Percentiles rank a stretch among this genome's conserved stretches.
Conservation (phyloP, 2,888 invertebrate genomes). For the Cataglyphis cursor region DNA sequence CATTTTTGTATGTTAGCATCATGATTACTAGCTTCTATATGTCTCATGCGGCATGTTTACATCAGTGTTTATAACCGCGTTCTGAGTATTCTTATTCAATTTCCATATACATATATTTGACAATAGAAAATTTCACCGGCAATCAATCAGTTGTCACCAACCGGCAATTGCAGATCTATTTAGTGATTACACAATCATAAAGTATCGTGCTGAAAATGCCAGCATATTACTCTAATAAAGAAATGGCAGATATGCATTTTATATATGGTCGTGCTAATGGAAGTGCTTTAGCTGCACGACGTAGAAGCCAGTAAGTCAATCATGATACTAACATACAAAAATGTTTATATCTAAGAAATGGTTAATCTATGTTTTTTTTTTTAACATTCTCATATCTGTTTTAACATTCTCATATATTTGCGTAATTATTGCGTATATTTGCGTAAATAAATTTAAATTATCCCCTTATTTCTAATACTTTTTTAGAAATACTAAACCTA, state of each 20-base stretch:
- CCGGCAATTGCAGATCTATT: not conserved
- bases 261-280: constrained; percentile 4
- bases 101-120: not conserved
- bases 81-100: constrained; percentile 11
- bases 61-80: too few relatives aligned
- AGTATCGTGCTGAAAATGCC: constrained; percentile 27
- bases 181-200: constrained; percentile 18
- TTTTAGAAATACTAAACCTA: too few relatives aligned
- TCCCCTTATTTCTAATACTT: not conserved
- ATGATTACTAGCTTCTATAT: too few relatives aligned
- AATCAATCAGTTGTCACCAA: constrained; percentile 3
- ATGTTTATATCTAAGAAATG: too few relatives aligned
- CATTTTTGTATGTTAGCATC: too few relatives aligned
- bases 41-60: too few relatives aligned
- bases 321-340: too few relatives aligned
- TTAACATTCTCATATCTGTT: too few relatives aligned
- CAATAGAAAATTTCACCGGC: not conserved
- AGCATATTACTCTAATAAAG: constrained; percentile 29
- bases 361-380: too few relatives aligned
- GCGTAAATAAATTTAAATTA: not conserved
- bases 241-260: constrained; percentile 33
- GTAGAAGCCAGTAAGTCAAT: not conserved
- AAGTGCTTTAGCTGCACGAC: not conserved
- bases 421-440: too few relatives aligned
- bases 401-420: too few relatives aligned